Base-by-base conservation (phyloP, 2,888 invertebrate species). In the Polyploca ridens region DNA sequence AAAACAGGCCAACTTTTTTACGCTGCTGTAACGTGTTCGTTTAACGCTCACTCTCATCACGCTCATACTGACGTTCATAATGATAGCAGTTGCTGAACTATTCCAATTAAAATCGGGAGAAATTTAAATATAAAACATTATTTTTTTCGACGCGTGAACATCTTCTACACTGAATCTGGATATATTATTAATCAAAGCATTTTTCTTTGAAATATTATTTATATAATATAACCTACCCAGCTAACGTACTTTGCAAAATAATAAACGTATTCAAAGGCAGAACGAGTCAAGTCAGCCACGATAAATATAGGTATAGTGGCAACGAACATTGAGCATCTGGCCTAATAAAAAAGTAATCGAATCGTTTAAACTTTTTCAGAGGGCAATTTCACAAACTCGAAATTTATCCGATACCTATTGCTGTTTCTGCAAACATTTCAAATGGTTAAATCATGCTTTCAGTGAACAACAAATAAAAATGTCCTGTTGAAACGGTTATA, bases 381-480 rank as follows among this genome's bases (percentile, higher is more conserved):
- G 74, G 71, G 69, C 64, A 72, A 74, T 74, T 76, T 76, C 72
- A 78, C 75, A 72, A 73, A 76, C 76, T 75, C 71, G 1, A 1
- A 35, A 76, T 80, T 79, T 75, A 54, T 54, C 19, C 54, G 10
- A 54, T 76, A 65, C 69, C 70, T 69, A 67, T 71, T 72, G n/a
- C 72, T 66, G 74, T 75, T 77, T 78, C 74, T 73, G 72, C 75
- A 77, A 81, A 81, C 78, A 81, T 79, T 78, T 77, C 65, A 69
- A 80, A 82, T 78, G 75, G 73, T 81, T 79, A 82, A 85, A 82
- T 83, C 79, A 82, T 79, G 79, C 81, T 84, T 82, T 79, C 79
- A 77, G 77, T 71, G 76, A 71, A 78, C 75, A 79, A 81, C 80
- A 81, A 82, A 85, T 86, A 85, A 82, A 86, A 84, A 77, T 84